A percentile compares a stretch with the other conserved stretches of the same genome.
phyloP scores from a whole-genome alignment of 2,797 vertebrate species.

The Sebastes diaconus region DNA sequence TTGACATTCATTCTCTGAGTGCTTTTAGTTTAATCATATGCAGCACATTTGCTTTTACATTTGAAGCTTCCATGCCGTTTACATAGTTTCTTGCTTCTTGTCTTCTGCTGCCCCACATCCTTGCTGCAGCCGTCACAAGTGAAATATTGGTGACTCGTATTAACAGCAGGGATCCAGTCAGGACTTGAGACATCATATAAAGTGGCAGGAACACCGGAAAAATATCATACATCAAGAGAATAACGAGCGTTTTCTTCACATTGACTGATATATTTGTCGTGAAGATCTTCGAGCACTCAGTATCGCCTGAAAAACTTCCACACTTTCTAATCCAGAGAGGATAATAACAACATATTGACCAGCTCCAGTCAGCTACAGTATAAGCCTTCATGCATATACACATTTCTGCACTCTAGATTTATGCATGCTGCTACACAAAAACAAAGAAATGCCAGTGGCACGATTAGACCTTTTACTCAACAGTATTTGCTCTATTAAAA shows the following conservation, averaged over 20 bases:
- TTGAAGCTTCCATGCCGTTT: neutral
- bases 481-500: neutral
- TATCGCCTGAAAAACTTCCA: neutral
- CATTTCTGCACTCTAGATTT: neutral
- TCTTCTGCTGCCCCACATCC: neutral
- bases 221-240: neutral
- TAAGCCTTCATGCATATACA: neutral
- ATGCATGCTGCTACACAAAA: neutral
- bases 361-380: neutral
- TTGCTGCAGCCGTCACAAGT: neutral
- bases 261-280: neutral
- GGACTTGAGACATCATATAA: neutral
- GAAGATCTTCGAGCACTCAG: no score
- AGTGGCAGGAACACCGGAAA: neutral
- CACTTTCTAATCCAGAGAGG: neutral
- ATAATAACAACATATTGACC: neutral
- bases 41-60: slow-evolving; percentile 33
- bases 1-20: neutral
- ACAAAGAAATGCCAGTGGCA: neutral
- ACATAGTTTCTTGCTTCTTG: neutral
- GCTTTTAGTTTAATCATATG: slow-evolving; percentile 34
- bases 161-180: neutral
- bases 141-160: neutral
- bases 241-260: neutral
- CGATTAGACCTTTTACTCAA: neutral